These are phyloP conservation scores for Sprattus sprattus DNA, from an alignment of 2,113 vertebrate species.

Conservation along the genomic window DNA sequence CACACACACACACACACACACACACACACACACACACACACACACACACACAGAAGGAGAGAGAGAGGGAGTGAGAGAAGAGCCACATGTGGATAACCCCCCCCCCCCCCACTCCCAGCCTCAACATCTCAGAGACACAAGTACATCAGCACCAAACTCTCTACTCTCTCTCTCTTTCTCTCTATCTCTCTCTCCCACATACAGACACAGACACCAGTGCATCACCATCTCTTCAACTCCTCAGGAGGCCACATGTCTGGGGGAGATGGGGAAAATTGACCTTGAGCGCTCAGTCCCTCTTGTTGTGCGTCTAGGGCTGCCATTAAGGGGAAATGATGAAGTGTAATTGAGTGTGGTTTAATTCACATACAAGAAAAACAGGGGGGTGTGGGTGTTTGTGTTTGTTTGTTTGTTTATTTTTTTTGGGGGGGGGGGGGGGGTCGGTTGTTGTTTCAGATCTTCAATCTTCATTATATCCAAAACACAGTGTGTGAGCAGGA, in stretches of 20 bases:
- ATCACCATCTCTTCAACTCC: not conserved
- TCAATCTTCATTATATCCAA: slow-evolving; percentile 57
- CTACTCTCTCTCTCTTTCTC: no score
- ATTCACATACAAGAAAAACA: slow-evolving; percentile 47
- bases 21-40: no score
- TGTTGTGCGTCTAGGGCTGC: slow-evolving; percentile 29
- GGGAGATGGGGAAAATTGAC: slow-evolving; percentile 44
- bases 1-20: no score
- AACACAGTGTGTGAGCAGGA: not conserved
- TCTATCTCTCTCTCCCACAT: no score
- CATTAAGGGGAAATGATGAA: slow-evolving; percentile 50
- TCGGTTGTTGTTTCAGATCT: slow-evolving; percentile 50
- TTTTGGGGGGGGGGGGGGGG: not conserved
- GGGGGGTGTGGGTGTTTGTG: not conserved
- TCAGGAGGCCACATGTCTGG: slow-evolving; percentile 5
- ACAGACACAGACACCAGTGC: no score
- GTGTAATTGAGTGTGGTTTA: slow-evolving; percentile 50
- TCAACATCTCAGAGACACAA: no score
- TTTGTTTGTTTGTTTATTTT: not conserved
- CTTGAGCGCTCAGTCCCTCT: slow-evolving; percentile 51
- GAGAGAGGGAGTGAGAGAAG: no score
- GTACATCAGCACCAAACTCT: no score
- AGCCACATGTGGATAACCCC: no score
- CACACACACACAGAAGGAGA: no score
- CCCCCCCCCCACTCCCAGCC: no score